phyloP scores from a whole-genome alignment of 2,113 vertebrate genomes.

The Gymnarchus niloticus region DNA sequence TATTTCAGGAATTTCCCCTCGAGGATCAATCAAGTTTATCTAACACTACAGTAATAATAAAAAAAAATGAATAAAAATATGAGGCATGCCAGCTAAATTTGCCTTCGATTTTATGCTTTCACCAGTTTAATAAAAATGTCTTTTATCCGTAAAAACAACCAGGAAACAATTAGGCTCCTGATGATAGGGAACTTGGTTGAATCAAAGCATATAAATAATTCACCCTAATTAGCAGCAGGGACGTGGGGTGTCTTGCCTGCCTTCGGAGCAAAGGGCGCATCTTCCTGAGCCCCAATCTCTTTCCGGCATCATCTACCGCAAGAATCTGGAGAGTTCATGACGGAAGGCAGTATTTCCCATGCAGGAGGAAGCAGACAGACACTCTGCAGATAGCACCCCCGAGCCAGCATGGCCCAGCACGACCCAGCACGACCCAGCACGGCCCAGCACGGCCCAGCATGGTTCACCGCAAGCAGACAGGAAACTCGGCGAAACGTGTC shows the following conservation, averaged over 20 bases:
- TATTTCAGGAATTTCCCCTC: background rate
- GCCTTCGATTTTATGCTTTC: slow-evolving; percentile 53
- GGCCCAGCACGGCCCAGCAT: background rate
- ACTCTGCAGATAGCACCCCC: background rate
- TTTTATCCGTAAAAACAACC: slow-evolving; percentile 63
- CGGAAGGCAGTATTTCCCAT: slow-evolving; percentile 51
- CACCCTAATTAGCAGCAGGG: slow-evolving; percentile 65
- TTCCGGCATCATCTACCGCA: slow-evolving; percentile 48
- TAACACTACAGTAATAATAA: background rate
- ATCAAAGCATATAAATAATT: slow-evolving; percentile 73
- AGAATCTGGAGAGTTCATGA: slow-evolving; percentile 49
- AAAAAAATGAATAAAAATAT: background rate
- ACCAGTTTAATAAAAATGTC: slow-evolving; percentile 24
- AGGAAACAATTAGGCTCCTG: slow-evolving; percentile 54
- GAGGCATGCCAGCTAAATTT: slow-evolving; percentile 27
- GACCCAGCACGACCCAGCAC: background rate
- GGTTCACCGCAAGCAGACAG: background rate
- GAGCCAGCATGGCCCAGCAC: background rate
- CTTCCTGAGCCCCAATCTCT: slow-evolving; percentile 55
- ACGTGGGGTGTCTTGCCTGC: slow-evolving; percentile 60
- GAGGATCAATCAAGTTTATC: background rate
- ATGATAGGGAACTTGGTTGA: slow-evolving; percentile 51
- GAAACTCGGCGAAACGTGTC: background rate
- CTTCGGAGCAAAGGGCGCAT: slow-evolving; percentile 50
- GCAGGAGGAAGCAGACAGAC: slow-evolving; percentile 38